Evolutionary conservation across 2,797 vertebrate genomes (phyloP), one percentile per base, ranked within the genome.

Genomic region (Bovichtus diacanthus): DNA sequence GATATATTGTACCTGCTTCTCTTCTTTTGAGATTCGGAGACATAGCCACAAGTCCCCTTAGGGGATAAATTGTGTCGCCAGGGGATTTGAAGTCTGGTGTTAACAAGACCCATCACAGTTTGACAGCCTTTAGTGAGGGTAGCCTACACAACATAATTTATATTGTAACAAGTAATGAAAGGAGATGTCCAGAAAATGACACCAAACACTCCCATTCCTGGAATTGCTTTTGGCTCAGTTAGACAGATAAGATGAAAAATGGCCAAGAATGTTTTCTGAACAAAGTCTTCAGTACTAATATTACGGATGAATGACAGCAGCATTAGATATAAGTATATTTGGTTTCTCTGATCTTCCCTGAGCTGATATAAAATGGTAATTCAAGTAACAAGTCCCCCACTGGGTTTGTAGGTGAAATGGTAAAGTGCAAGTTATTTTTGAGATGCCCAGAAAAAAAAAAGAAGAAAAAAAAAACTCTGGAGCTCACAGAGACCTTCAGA

Each of bases 71-170:
- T 44, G 27, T 69, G 47, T 73, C 69, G 19, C 74, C 65, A 7
- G 72, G 85, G 82, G 69, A 87, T 81, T 86, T 58, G 27, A 84
- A 84, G 72, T 49, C 43, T 81, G 16, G 73, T 78, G 61, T 83
- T 86, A 87, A 88, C 74, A 83, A 85, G 86, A 82, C 65, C 74
- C 54, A 64, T 87, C 81, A 82, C 87, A 87, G 83, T 78, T 78
- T 90, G 87, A 84, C 82, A 90, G 78, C 58, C 51, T 77, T 81
- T 84, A 72, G 54, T 75, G 59, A 58, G 59, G 66, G 18, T 34
- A 34, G 7, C 7, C 31, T 41, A 53, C 65, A 76, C 12, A 41
- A 50, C 75, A 46, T 36, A 83, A 44, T 31, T 67, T 29, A 51
- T 53, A 39, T 44, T 19, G 16, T 55, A 60, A 58, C 56, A 47